Conservation (phyloP, 2,797 vertebrate species). For the Arnoldichthys spilopterus region DNA sequence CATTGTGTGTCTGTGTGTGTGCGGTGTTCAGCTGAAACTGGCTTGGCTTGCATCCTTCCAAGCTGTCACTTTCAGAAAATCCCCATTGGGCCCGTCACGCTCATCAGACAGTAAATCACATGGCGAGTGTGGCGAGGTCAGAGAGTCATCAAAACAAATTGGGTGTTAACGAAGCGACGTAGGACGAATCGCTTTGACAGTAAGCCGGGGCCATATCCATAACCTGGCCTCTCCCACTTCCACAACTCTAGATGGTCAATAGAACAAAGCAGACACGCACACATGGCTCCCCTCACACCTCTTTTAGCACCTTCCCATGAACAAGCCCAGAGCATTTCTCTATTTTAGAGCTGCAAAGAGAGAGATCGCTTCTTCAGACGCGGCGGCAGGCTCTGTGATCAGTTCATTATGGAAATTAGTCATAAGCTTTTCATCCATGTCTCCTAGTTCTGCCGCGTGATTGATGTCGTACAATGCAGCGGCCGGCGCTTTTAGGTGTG, state of each 20-base stretch:
- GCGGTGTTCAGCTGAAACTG: conserved; percentile 1
- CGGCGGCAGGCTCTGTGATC: conserved; percentile 34
- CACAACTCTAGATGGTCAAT: neutral
- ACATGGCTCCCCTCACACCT: neutral
- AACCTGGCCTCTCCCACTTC: conserved; percentile 16
- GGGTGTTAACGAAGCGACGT: conserved; percentile 38
- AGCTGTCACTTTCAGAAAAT: conserved; percentile 53
- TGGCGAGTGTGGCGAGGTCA: conserved; percentile 40
- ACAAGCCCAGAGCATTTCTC: conserved; percentile 13
- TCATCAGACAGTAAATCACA: conserved; percentile 42
- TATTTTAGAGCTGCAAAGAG: conserved; percentile 33
- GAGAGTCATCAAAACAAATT: conserved; percentile 42
- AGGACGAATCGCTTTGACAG: conserved; percentile 43
- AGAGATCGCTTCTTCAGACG: conserved; percentile 38
- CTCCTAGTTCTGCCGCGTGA: conserved; percentile 49
- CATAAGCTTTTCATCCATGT: conserved; percentile 39
- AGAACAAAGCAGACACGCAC: conserved; percentile 3
- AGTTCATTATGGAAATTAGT: conserved; percentile 56
- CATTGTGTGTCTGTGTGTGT: conserved; percentile 10
- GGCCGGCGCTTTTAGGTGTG: conserved; percentile 45
- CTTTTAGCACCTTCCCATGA: conserved; percentile 5
- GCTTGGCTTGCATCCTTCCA: conserved; percentile 26
- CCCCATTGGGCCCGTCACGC: conserved; percentile 41
- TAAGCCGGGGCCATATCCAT: conserved; percentile 23
- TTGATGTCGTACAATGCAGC: conserved; percentile 50